Percentiles rank a stretch among this genome's conserved stretches.
These are phyloP conservation scores for Chiloscyllium plagiosum DNA, from an alignment of 2,113 vertebrate species.

Conservation along the genomic window DNA sequence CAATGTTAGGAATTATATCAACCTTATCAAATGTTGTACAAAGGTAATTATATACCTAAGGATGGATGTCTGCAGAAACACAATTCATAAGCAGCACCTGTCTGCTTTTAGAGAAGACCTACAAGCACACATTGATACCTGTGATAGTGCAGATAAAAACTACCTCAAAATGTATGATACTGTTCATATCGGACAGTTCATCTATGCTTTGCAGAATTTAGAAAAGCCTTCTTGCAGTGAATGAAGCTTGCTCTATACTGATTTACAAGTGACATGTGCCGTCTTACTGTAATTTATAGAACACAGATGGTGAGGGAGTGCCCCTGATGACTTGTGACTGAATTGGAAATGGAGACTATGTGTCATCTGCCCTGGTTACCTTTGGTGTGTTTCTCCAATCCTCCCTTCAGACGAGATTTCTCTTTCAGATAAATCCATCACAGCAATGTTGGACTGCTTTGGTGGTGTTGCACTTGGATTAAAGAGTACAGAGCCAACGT, in stretches of 20 bases:
- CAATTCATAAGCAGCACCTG: neutral
- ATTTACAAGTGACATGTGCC: slow-evolving; percentile 68
- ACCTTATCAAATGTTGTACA: neutral
- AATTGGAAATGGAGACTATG: slow-evolving; percentile 56
- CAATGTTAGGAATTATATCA: neutral
- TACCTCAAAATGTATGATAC: slow-evolving; percentile 55
- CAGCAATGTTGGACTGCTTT: neutral
- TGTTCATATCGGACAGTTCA: slow-evolving; percentile 63
- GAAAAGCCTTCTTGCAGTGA: slow-evolving; percentile 66
- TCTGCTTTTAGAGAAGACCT: neutral
- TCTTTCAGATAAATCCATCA: slow-evolving; percentile 45
- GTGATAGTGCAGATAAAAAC: slow-evolving; percentile 15
- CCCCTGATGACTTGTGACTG: slow-evolving; percentile 63
- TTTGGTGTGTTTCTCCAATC: slow-evolving; percentile 54
- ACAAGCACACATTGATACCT: neutral
- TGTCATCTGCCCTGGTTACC: slow-evolving; percentile 59
- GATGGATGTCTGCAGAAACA: neutral
- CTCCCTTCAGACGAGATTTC: slow-evolving; percentile 43
- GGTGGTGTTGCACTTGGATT: neutral
- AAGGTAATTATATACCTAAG: neutral
- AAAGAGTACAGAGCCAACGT: neutral
- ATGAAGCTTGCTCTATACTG: slow-evolving; percentile 63
- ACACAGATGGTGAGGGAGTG: slow-evolving; percentile 63
- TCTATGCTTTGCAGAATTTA: slow-evolving; percentile 68
- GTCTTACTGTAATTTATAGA: slow-evolving; percentile 70